Percentiles rank a stretch among this genome's conserved stretches.
Evolutionary conservation across 2,888 invertebrate species (phyloP).

Genomic region (Tenthredo notha): DNA sequence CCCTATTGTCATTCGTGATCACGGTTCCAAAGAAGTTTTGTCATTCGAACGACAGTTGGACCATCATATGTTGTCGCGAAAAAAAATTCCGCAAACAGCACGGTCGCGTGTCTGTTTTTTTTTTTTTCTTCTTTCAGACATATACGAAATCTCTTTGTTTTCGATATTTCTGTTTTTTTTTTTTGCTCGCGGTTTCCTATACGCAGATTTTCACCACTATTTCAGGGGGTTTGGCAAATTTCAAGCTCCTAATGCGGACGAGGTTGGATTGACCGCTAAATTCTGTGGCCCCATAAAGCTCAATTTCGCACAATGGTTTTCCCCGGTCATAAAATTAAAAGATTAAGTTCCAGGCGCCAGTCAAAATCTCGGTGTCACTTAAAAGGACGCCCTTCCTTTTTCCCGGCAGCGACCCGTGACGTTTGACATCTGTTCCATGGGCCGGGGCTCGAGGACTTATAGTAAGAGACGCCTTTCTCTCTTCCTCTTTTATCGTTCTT

Average conservation of each 20-base stretch:
- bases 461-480: background rate
- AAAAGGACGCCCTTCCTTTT: constrained; percentile 66
- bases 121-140: background rate
- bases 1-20: constrained; percentile 8
- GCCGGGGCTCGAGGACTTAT: constrained; percentile 40
- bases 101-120: background rate
- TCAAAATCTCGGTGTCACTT: constrained; percentile 34
- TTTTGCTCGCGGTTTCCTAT: background rate
- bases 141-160: background rate
- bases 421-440: constrained; percentile 76
- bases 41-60: background rate
- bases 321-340: constrained; percentile 41
- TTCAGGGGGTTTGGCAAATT: background rate
- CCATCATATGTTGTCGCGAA: background rate
- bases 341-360: constrained; percentile 31
- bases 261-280: background rate
- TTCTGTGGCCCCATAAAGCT: background rate
- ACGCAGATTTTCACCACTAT: background rate
- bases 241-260: background rate
- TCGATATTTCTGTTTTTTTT: background rate
- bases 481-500: constrained; percentile 3
- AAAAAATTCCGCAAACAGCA: background rate
- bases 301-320: background rate
- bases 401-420: constrained; percentile 77
- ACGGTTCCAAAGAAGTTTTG: background rate